A percentile compares a stretch with the other conserved stretches of the same genome.
Evolutionary conservation across 2,888 invertebrate species (phyloP).

Genomic region (Erebia epiphron): DNA sequence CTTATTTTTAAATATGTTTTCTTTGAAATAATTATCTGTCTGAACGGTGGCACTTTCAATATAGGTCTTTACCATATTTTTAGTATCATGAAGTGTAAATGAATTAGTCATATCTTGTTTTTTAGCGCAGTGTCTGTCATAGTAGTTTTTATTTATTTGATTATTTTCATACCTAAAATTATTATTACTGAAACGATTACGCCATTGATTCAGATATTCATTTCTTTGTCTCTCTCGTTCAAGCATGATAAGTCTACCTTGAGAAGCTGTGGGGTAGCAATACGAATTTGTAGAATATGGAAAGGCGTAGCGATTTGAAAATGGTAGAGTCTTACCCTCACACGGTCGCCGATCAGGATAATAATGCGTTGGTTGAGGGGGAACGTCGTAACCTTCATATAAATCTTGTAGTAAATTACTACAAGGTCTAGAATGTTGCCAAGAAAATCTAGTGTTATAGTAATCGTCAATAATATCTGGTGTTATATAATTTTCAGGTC

Average conservation of each 20-base stretch:
- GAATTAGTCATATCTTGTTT: neutral
- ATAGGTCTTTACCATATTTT: neutral
- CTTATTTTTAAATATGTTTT: conserved; percentile 22
- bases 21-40: conserved; percentile 25
- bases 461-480: conserved; percentile 48
- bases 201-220: conserved; percentile 9
- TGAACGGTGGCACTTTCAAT: conserved; percentile 36
- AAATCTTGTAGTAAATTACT: conserved; percentile 50
- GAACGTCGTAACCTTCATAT: conserved; percentile 41
- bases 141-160: conserved; percentile 7
- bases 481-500: conserved; percentile 20
- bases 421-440: conserved; percentile 45
- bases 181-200: conserved; percentile 20
- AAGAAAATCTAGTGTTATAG: conserved; percentile 43
- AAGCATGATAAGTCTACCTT: conserved; percentile 49
- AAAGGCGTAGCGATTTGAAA: conserved; percentile 9
- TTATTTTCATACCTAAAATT: conserved; percentile 12
- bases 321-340: conserved; percentile 6
- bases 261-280: conserved; percentile 57
- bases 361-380: conserved; percentile 7
- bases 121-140: neutral
- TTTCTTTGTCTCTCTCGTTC: conserved; percentile 44
- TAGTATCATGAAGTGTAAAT: neutral
- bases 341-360: neutral
- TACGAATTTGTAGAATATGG: conserved; percentile 42